phyloP scores from a whole-genome alignment of 2,888 invertebrate species.

The Eupithecia tripunctaria region DNA sequence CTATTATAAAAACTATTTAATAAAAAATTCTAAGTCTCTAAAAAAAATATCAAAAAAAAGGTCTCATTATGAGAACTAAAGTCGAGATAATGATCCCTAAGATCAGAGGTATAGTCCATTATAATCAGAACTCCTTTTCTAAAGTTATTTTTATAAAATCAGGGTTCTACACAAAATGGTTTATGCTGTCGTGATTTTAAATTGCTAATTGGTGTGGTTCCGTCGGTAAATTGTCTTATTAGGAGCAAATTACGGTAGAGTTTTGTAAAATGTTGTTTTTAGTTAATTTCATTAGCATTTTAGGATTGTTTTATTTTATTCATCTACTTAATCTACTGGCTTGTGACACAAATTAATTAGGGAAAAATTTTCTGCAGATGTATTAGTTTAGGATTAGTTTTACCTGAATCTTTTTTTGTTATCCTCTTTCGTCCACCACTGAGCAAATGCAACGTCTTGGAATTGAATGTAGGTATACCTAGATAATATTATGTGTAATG shows the following conservation, averaged over 20 bases:
- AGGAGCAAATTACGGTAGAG: slow-evolving; percentile 30
- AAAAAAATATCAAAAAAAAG: slow-evolving; percentile 11
- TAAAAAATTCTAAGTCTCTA: too few species aligned
- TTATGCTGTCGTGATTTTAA: slow-evolving; percentile 22
- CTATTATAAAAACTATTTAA: slow-evolving; percentile 19
- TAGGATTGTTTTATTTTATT: slow-evolving; percentile 9
- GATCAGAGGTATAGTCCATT: slow-evolving; percentile 31
- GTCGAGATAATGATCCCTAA: slow-evolving; percentile 20
- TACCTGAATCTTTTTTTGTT: neutral
- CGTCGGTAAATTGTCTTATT: slow-evolving; percentile 55
- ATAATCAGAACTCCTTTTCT: slow-evolving; percentile 17
- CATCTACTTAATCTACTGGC: neutral
- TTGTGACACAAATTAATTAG: neutral
- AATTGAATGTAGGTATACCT: too few species aligned
- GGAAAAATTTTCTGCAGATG: neutral
- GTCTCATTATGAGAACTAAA: slow-evolving; percentile 6
- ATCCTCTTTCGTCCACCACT: neutral
- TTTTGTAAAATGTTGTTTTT: slow-evolving; percentile 6
- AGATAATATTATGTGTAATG: too few species aligned
- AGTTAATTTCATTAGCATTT: slow-evolving; percentile 22
- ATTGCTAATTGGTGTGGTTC: slow-evolving; percentile 45
- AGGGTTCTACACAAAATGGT: slow-evolving; percentile 29
- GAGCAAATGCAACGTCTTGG: neutral
- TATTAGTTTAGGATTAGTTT: neutral
- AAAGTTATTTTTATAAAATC: neutral